Base-by-base conservation (phyloP, 1,140 invertebrate genomes). In the Drosophila guanche region DNA sequence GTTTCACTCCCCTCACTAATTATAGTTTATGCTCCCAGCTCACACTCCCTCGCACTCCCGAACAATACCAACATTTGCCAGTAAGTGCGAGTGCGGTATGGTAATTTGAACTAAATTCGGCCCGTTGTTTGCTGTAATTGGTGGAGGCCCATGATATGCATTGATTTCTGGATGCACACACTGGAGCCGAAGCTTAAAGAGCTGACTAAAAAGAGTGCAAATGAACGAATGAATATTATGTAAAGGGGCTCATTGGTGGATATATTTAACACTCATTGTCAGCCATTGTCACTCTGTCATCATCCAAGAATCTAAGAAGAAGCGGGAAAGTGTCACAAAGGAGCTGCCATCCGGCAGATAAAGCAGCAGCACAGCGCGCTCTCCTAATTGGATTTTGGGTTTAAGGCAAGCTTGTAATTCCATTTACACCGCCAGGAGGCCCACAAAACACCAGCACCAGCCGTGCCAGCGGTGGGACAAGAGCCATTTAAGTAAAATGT, bases 391-490 rank as follows among this genome's bases (percentile, higher is more conserved):
- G 84, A 83, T 86, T 86, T 86, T 81, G 62, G 83, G 83, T 81
- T 86, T 86, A 88, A 88, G 81, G 83, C 83, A 86, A 68, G 67
- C 74, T 88, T 88, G 83, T 86, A 88, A 88, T 86, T 86, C 86
- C 71, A 86, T 88, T 86, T 88, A 79, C 81, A 83, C 77, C 77
- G 58, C 50, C 53, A 46, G 52, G 57, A 48, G 68, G 48, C 56
- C 74, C 66, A 46, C 57, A 68, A 65, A 63, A 76, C 61, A 70
- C 43, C 2, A 12, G 22, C 20, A 33, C 3, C 12, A 23, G 25
- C 29, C 10, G 8, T 3, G 1, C 2, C 33, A 37, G 33, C 33
- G 37, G 29, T 65, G 55, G 60, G 66, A 68, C 56, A 65, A 67
- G 25, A 76, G 77, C 75, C 69, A 86, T 86, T 85, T 85, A 86